Base-by-base conservation (phyloP, 2,113 vertebrate species). In the Zosterops japonicus region DNA sequence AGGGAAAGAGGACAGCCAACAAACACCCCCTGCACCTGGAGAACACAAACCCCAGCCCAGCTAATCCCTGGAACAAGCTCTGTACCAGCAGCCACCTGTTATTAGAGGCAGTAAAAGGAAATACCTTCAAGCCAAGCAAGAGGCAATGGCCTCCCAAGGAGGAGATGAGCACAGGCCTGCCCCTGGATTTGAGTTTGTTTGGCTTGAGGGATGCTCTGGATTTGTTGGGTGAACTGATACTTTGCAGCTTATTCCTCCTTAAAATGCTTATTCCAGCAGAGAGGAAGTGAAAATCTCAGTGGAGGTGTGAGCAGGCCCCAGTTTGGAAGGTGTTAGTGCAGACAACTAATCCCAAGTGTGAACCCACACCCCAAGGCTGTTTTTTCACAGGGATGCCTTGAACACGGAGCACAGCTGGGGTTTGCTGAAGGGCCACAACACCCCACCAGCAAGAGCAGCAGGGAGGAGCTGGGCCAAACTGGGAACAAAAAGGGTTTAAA, bases 201-300 rank as follows among this genome's bases (percentile, higher is more conserved):
- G 72, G 35, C 76, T 28, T 36, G 68, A 68, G 55, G 47, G 71
- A 60, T 1, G 14, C 41, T 56, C 41, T 15, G 44, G 35, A 31
- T 86, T 24, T 77, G 39, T 8, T 20, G 39, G 75, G 29, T 89
- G 39, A 88, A 65, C 15, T 18, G 33, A 72, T 21, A 41, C 20
- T 25, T 27, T 46, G 49, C 49, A 90, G 88, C 16, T 84, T 69
- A 8, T 57, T 69, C 57, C 61, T 83, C 6, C 3, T 60, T 60
- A 63, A 88, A 95, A 67, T n/a, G 82, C 79, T 93, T 31, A 52
- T 53, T 87, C 74, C 57, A 93, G 79, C 87, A 93, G 57, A 5
- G 42, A 75, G 78, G 7, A 80, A 59, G 87, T 15, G 50, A 57
- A 47, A 46, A 44, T 33, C 67, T 50, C 68, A 88, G 36, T 42